These are phyloP conservation scores for Sinohyriopsis cumingii DNA, from an alignment of 2,888 invertebrate genomes.

Conservation along the genomic window DNA sequence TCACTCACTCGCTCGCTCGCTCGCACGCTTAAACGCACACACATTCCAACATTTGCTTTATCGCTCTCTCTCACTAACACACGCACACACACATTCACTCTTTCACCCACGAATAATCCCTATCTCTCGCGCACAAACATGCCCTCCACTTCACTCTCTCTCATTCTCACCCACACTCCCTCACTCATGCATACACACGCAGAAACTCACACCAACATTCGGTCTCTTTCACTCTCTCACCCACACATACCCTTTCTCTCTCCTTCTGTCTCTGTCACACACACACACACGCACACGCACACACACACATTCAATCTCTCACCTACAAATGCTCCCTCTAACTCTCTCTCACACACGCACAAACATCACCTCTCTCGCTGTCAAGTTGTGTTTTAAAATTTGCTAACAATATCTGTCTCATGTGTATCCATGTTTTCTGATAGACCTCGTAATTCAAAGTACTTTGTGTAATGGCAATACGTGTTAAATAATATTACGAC, in stretches of 20 bases:
- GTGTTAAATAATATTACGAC: no score
- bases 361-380: slow-evolving; percentile 1
- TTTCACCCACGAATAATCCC: not conserved
- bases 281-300: not conserved
- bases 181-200: not conserved
- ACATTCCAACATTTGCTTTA: not conserved
- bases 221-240: slow-evolving; percentile 12
- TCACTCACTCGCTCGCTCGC: not conserved
- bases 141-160: slow-evolving; percentile 1
- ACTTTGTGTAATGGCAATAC: no score
- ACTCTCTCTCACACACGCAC: not conserved
- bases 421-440: no score
- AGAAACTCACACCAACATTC: not conserved
- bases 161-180: slow-evolving; percentile 3
- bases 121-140: slow-evolving; percentile 1
- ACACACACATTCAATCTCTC: not conserved
- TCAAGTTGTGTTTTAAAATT: no score
- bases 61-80: not conserved
- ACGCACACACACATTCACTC: not conserved
- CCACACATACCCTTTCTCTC: slow-evolving; percentile 7
- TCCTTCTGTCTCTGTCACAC: slow-evolving; percentile 6
- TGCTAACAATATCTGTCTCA: no score
- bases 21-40: not conserved
- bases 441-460: no score
- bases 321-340: not conserved